Percentiles rank a stretch among this genome's conserved stretches.
phyloP scores from a whole-genome alignment of 2,113 vertebrate genomes.

The Lophotis ruficrista region DNA sequence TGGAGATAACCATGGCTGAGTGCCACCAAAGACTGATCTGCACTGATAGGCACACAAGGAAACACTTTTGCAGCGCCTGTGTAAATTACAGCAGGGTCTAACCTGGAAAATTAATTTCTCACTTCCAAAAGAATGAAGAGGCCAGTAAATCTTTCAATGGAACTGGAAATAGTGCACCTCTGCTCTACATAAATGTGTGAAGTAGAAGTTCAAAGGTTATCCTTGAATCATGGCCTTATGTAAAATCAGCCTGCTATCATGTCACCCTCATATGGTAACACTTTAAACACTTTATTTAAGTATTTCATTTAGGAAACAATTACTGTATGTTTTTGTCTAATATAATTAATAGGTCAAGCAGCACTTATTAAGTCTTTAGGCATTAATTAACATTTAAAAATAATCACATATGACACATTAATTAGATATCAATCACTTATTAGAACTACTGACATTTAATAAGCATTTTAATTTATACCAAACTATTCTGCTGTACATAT shows the following conservation, averaged over 20 bases:
- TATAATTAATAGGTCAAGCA: slow-evolving; percentile 75
- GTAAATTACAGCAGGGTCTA: not conserved
- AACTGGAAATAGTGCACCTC: not conserved
- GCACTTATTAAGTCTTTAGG: slow-evolving; percentile 69
- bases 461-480: slow-evolving; percentile 68
- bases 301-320: slow-evolving; percentile 69
- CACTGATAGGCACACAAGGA: accelerated
- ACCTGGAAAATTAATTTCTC: not conserved
- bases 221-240: not conserved
- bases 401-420: slow-evolving; percentile 69
- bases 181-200: not conserved
- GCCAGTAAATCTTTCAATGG: not conserved
- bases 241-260: not conserved
- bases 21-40: accelerated
- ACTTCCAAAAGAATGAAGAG: not conserved
- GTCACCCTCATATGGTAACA: not conserved
- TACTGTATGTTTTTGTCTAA: slow-evolving; percentile 66
- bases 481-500: not conserved
- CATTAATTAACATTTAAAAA: slow-evolving; percentile 76
- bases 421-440: slow-evolving; percentile 76
- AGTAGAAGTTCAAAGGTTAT: not conserved
- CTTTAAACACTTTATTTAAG: slow-evolving; percentile 41
- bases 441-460: slow-evolving; percentile 73
- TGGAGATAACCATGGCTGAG: not conserved
- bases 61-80: not conserved